Evolutionary conservation across 2,888 invertebrate species (phyloP), one percentile per base, ranked within the genome.

Genomic region (Vannuccia rotundouncinata): DNA sequence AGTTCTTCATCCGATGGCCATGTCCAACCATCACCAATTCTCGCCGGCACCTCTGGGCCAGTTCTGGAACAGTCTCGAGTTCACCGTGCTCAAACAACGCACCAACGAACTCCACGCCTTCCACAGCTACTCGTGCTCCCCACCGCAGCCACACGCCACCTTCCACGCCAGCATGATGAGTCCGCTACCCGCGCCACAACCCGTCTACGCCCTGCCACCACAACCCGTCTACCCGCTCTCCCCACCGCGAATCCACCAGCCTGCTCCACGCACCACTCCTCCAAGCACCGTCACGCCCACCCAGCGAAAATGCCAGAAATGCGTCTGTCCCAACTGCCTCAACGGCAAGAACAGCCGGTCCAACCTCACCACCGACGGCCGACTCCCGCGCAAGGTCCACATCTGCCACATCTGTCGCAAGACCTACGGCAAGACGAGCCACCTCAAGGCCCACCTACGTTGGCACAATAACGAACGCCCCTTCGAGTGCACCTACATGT

Each of bases 391-490:
- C 66, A 86, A 85, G 81, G 83, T 86, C 79, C 95, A 95, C 89
- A 94, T 93, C 88, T 95, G 95, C 89, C 95, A 95, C 90, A 94
- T 95, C 88, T 95, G 95, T 88, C 87, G 87, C 79, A 90, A 90
- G 84, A 94, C 95, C 79, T 98, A 99, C 90, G 95, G 95, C 83
- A 97, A 97, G 90, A 96, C 96, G 79, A 96, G 95, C 81, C 98
- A 98, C 90, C 90, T 99, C 87, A 98, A 98, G 90, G 98, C 98
- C 77, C 98, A 98, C 89, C 91, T 98, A 82, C 92, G 97, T 86
- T 98, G 97, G 98, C 98, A 98, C 90, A 95, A 95, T 76, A 95
- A 95, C 81, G 97, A 98, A 89, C 91, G 97, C 84, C 97, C 97
- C 59, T 95, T 95, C 89, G 95, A 95, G 82, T 97, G 97, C 90